A percentile compares a stretch with the other conserved stretches of the same genome.
Conservation (phyloP, 2,888 invertebrate species). For the Lissocephala sabroskyi region DNA sequence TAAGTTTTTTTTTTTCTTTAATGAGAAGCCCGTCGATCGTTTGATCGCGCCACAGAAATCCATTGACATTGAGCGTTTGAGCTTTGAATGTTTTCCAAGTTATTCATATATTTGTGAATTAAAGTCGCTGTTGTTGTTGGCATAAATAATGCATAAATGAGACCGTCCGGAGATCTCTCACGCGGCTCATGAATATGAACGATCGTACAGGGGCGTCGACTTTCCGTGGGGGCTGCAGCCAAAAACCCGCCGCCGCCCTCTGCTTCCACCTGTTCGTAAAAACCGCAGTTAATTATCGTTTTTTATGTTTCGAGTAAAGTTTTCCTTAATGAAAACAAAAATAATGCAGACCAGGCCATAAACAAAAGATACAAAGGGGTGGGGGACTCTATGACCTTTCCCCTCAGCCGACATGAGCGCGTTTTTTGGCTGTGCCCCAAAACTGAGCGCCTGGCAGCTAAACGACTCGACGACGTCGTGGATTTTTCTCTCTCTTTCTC, state of each 20-base stretch:
- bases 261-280: too few species aligned
- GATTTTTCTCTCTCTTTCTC: too few species aligned
- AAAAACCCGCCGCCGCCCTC: too few species aligned
- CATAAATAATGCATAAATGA: conserved; percentile 38
- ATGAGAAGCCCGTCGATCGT: conserved; percentile 36
- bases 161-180: neutral
- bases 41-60: conserved; percentile 9
- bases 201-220: neutral
- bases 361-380: too few species aligned
- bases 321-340: too few species aligned
- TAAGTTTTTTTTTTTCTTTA: conserved; percentile 25
- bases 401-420: too few species aligned
- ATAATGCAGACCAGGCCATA: too few species aligned
- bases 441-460: conserved; percentile 57
- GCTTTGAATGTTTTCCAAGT: conserved; percentile 24
- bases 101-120: conserved; percentile 19
- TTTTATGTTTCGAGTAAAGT: too few species aligned
- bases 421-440: too few species aligned
- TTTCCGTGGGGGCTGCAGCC: too few species aligned
- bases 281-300: too few species aligned
- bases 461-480: conserved; percentile 33
- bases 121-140: conserved; percentile 22
- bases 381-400: too few species aligned
- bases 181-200: conserved; percentile 16
- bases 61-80: conserved; percentile 36